Conservation (phyloP, 2,113 vertebrate genomes). For the Neodontobutis hainanensis region DNA sequence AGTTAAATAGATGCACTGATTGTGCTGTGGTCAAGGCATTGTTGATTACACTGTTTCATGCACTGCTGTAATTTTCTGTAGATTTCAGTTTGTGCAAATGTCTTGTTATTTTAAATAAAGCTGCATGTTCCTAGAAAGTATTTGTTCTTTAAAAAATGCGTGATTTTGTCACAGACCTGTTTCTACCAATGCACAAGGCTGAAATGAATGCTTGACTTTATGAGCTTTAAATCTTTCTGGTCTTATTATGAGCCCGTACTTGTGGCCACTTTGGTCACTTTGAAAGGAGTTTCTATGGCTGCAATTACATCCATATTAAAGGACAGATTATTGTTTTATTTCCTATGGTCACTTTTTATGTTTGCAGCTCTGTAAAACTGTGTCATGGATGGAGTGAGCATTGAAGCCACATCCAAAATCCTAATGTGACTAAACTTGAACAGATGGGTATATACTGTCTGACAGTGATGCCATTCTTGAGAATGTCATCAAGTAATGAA, state of each 20-base stretch:
- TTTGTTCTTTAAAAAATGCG: no score
- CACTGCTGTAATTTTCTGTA: neutral
- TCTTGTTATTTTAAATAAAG: neutral
- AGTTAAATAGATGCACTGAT: slow-evolving; percentile 22
- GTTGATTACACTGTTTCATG: neutral
- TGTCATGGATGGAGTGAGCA: slow-evolving; percentile 9
- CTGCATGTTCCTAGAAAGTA: no score
- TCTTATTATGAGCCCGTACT: slow-evolving; percentile 14
- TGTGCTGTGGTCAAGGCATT: slow-evolving; percentile 26
- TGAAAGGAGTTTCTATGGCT: slow-evolving; percentile 18
- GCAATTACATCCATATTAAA: slow-evolving; percentile 17
- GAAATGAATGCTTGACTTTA: neutral
- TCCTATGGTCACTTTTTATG: slow-evolving; percentile 30
- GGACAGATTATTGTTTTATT: slow-evolving; percentile 14
- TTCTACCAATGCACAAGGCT: neutral
- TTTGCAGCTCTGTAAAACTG: slow-evolving; percentile 21
- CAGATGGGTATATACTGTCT: slow-evolving; percentile 31
- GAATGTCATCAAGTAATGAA: slow-evolving; percentile 41
- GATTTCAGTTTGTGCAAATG: neutral
- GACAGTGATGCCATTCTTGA: slow-evolving; percentile 25
- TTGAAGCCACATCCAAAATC: slow-evolving; percentile 9
- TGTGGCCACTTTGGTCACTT: slow-evolving; percentile 24
- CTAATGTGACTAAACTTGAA: slow-evolving; percentile 19
- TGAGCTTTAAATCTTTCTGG: slow-evolving; percentile 20
- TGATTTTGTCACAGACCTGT: no score